Evolutionary conservation across 64 coral and sea anemone genomes (phyloP).

Genomic region (Catalaphyllia jardinei): DNA sequence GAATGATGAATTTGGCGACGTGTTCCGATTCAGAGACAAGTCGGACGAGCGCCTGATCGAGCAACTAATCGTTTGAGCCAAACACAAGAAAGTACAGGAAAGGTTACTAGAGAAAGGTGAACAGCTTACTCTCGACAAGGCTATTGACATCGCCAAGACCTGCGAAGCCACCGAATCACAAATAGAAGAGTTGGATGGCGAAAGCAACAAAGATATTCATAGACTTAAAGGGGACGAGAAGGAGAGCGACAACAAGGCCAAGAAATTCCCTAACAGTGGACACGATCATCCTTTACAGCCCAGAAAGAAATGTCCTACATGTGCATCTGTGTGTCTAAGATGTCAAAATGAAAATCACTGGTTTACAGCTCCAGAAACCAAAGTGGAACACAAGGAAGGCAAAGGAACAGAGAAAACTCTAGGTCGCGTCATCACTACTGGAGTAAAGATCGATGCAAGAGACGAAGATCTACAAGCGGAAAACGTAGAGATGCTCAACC

Average conservation of each 20-base stretch:
- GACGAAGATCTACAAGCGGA: background rate
- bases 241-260: background rate
- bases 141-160: conserved; percentile 54
- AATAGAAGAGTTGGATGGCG: conserved; percentile 16
- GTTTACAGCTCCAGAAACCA: conserved; percentile 21
- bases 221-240: conserved; percentile 3
- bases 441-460: conserved; percentile 5
- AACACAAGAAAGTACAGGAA: conserved; percentile 45
- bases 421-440: background rate
- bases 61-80: too few species aligned
- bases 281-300: background rate
- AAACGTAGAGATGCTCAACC: conserved; percentile 2
- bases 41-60: background rate
- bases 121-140: conserved; percentile 49
- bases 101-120: conserved; percentile 37
- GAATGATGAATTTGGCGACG: too few species aligned
- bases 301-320: conserved; percentile 42
- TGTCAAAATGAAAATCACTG: conserved; percentile 54
- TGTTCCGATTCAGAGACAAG: background rate
- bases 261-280: conserved; percentile 40
- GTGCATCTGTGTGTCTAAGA: conserved; percentile 22
- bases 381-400: background rate
- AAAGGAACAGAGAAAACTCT: background rate
- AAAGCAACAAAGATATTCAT: conserved; percentile 6
- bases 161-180: conserved; percentile 57